Evolutionary conservation across 2,888 invertebrate genomes (phyloP).

Genomic region (Drosophila niveifrons): DNA sequence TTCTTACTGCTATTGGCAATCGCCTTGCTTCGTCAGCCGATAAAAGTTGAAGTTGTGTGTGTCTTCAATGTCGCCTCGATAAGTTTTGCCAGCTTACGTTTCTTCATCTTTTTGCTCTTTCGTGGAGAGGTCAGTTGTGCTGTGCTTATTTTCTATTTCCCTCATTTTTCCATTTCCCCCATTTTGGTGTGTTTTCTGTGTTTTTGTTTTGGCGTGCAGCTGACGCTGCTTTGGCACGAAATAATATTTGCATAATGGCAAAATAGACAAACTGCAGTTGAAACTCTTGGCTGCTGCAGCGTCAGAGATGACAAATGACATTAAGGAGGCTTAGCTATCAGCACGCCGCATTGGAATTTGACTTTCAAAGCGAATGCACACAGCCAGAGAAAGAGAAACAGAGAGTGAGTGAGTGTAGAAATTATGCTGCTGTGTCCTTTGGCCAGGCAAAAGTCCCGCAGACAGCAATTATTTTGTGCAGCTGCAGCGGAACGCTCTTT

Average conservation of each 20-base stretch:
- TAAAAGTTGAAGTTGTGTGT: slow-evolving; percentile 49
- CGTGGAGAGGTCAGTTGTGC: slow-evolving; percentile 17
- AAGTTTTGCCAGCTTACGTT: slow-evolving; percentile 23
- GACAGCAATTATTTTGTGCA: slow-evolving; percentile 69
- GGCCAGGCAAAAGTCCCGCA: slow-evolving; percentile 40
- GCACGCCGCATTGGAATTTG: slow-evolving; percentile 53
- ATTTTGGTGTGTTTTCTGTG: neutral
- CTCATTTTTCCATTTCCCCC: neutral
- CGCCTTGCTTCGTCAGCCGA: slow-evolving; percentile 34
- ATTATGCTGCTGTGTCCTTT: slow-evolving; percentile 45
- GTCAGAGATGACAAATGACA: slow-evolving; percentile 72
- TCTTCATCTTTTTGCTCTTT: neutral
- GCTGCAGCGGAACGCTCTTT: slow-evolving; percentile 64
- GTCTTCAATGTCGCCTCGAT: slow-evolving; percentile 26
- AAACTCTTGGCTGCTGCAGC: slow-evolving; percentile 14
- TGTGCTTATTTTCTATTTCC: slow-evolving; percentile 16
- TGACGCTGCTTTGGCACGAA: slow-evolving; percentile 55
- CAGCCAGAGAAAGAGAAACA: neutral
- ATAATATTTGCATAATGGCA: slow-evolving; percentile 78
- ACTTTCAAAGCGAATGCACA: slow-evolving; percentile 50
- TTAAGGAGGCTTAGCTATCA: slow-evolving; percentile 66
- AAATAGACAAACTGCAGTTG: slow-evolving; percentile 68
- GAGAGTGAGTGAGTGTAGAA: slow-evolving; percentile 16
- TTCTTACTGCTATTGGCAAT: slow-evolving; percentile 14
- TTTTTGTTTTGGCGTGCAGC: slow-evolving; percentile 40